A percentile compares a stretch with the other conserved stretches of the same genome.
Evolutionary conservation across 2,113 vertebrate genomes (phyloP).

Genomic region (Brachypodius melanocephalos): DNA sequence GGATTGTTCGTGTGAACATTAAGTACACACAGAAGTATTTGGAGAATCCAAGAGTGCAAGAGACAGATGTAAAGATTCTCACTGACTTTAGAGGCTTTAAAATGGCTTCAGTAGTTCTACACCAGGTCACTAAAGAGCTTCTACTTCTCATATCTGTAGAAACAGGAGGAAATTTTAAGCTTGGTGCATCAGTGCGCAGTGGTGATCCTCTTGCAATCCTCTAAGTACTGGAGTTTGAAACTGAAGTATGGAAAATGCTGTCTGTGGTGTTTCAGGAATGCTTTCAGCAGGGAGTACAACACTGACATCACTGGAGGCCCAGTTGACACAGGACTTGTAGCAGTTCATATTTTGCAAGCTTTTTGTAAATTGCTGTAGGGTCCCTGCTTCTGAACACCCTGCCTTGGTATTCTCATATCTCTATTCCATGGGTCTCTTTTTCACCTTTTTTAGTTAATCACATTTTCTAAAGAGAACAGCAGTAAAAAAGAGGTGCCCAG

Average conservation of each 20-base stretch:
- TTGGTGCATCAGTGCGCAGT: not conserved
- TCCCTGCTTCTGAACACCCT: not conserved
- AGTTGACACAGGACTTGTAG: not conserved
- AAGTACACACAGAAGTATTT: not conserved
- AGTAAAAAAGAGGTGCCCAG: not conserved
- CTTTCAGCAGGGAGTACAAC: not conserved
- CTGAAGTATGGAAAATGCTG: not conserved
- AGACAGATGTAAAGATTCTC: not conserved
- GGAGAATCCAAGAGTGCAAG: not conserved
- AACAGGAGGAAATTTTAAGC: not conserved
- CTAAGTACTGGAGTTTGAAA: not conserved
- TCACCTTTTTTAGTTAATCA: not conserved
- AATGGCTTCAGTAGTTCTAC: slow-evolving; percentile 1
- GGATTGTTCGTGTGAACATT: not conserved
- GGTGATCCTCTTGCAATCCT: not conserved
- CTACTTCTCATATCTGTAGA: not conserved
- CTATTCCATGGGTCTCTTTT: not conserved
- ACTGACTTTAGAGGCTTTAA: not conserved
- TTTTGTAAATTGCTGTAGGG: not conserved
- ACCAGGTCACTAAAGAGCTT: not conserved
- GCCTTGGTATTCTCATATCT: not conserved
- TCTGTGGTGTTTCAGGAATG: not conserved
- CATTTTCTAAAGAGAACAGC: slow-evolving; percentile 24
- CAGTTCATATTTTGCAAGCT: not conserved
- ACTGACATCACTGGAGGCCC: not conserved